These are phyloP conservation scores for Siphamia tubifer DNA, from an alignment of 2,113 vertebrate genomes.

Conservation along the genomic window DNA sequence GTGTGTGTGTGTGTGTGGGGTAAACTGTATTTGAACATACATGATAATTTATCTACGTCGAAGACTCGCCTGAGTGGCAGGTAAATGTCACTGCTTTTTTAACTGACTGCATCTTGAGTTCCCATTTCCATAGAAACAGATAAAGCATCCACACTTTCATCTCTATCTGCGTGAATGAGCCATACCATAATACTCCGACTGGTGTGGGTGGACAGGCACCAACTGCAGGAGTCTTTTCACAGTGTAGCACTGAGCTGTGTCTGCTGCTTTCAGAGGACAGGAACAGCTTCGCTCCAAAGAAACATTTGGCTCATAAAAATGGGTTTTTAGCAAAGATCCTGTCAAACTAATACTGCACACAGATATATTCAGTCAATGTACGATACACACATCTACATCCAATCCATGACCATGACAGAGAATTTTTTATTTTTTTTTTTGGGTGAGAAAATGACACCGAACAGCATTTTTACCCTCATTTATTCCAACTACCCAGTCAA, in stretches of 20 bases:
- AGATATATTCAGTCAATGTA: neutral
- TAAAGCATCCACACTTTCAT: conserved; percentile 44
- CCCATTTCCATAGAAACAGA: conserved; percentile 67
- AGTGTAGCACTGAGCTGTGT: conserved; percentile 13
- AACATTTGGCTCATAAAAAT: neutral
- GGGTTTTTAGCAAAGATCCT: neutral
- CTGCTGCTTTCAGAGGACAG: neutral
- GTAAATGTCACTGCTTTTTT: conserved; percentile 44
- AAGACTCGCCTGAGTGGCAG: conserved; percentile 8
- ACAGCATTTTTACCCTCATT: neutral
- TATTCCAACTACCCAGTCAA: neutral
- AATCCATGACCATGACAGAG: neutral
- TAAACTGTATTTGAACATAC: neutral
- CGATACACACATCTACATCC: neutral
- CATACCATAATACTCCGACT: conserved; percentile 65
- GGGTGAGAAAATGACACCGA: neutral
- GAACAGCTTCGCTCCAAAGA: neutral
- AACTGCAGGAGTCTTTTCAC: conserved; percentile 38
- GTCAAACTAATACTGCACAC: neutral
- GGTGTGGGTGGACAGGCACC: conserved; percentile 50
- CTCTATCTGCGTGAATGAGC: conserved; percentile 58
- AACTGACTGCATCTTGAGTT: conserved; percentile 37
- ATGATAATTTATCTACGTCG: neutral
- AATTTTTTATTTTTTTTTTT: neutral
- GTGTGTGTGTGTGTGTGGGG: neutral